Evolutionary conservation across 2,113 vertebrate genomes (phyloP), one percentile per base, ranked within the genome.

Genomic region (Apodemus speciosus): DNA sequence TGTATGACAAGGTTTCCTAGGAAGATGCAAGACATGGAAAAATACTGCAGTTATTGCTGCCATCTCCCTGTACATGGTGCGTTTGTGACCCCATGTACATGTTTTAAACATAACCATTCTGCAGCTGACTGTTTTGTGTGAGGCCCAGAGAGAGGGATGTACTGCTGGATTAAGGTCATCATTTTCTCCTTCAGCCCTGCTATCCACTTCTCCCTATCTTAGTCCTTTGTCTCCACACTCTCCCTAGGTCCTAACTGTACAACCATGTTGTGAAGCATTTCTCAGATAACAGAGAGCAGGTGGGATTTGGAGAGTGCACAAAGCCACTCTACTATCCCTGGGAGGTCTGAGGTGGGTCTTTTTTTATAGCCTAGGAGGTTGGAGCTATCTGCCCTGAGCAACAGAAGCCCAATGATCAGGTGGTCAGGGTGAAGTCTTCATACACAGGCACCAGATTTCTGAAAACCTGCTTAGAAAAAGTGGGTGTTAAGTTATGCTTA

Each of bases 161-260:
- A 13, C 51, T 51, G 1, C 18, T 38, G 8, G 10, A 46, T 49
- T 0, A 9, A 20, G 16, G 32, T 7, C 3, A 1, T 10, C 30
- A 14, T 40, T n/a, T 11, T 6, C 2, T 8, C 14, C 2, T 6
- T 27, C 1, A 8, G 3, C 18, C 7, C 2, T 7, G 11, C 18
- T 15, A 30, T 30, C 72, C 25, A 18, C 4, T 4, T 7, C 9
- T 11, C 18, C 2, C 21, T 16, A 35, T 0, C 3, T 6, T 10
- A n/a, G 8, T 15, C 8, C 32, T 90, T n/a, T 15, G 4, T 77
- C 56, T 25, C 15, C 1, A 7, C 2, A 1, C 0, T 68, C 38
- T 30, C 21, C 0, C 0, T 9, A 18, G 43, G 15, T 64, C 43
- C 71, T 20, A 30, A 30, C 4, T 9, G 7, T 53, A 60, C 13